Evolutionary conservation across 2,113 vertebrate species (phyloP), one percentile per base, ranked within the genome.

Genomic region (Leptocoma aspasia): DNA sequence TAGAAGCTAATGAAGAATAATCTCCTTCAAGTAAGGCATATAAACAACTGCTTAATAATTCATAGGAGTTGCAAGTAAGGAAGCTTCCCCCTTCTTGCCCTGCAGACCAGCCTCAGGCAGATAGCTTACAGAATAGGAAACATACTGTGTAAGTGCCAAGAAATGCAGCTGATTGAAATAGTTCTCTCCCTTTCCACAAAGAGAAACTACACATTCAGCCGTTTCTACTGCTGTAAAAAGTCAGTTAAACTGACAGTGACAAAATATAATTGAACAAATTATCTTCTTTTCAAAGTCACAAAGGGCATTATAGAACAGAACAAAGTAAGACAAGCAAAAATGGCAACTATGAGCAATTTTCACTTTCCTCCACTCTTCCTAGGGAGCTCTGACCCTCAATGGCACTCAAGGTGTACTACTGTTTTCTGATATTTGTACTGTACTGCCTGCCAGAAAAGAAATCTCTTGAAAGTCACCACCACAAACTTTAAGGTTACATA

Each of bases 31-130:
- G 73, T 45, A 53, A 89, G 59, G 35, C 64, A 85, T 82, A 41
- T 65, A 92, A 91, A 82, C 3, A 13, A 85, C 50, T 35, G 50
- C 66, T 76, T 79, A 87, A 78, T 86, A 91, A 84, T 91, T 94
- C 71, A 65, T 35, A 82, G 50, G 56, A 82, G 26, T 31, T 64
- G 37, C 33, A 52, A 72, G 41, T 49, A 81, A 82, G 66, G 70
- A 84, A 84, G 39, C 54, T 66, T 86, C 15, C 57, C 27, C 56
- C 14, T 60, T 91, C 76, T 45, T 84, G 72, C 56, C 91, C 69
- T 73, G 56, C 82, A 78, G 86, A 95, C 89, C 86, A 90, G 86
- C 80, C 35, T 64, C 68, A 63, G 76, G 82, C 90, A 90, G 75
- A 77, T 1, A 94, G 56, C 47, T 78, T 15, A 81, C 18, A 59